phyloP scores from a whole-genome alignment of 2,888 invertebrate genomes.

The Hemaris fuciformis region DNA sequence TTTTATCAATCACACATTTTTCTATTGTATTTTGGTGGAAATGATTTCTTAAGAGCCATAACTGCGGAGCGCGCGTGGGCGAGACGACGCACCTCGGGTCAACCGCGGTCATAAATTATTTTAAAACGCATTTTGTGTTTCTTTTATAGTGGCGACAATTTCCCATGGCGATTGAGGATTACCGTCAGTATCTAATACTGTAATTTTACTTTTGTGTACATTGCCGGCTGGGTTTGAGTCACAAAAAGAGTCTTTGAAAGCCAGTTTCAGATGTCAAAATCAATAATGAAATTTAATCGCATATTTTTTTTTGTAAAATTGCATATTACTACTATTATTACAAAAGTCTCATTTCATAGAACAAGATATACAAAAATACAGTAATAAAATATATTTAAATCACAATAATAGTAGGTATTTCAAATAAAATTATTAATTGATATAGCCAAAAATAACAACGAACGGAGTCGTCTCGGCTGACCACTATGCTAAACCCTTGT shows the following conservation, averaged over 20 bases:
- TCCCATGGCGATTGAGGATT: background rate
- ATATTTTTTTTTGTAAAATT: too few species aligned
- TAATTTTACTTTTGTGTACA: background rate
- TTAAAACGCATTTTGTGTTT: conserved; percentile 20
- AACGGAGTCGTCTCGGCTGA: too few species aligned
- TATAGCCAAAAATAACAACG: too few species aligned
- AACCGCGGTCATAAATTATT: conserved; percentile 52
- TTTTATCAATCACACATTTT: conserved; percentile 3
- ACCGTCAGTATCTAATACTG: background rate
- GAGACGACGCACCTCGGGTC: conserved; percentile 27
- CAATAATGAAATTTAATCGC: background rate
- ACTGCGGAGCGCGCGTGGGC: background rate
- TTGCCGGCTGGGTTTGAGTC: background rate
- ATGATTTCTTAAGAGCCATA: conserved; percentile 1
- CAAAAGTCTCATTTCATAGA: too few species aligned
- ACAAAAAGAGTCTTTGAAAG: background rate
- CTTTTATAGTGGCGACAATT: conserved; percentile 12
- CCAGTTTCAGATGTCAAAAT: background rate
- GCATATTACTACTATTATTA: too few species aligned
- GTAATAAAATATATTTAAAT: too few species aligned
- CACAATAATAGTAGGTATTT: too few species aligned
- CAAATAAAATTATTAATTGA: too few species aligned
- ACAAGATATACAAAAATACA: too few species aligned
- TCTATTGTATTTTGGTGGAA: background rate
- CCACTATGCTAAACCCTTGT: too few species aligned